Base-by-base conservation (phyloP, 92 coral and sea anemone species). In the Porites divaricata region DNA sequence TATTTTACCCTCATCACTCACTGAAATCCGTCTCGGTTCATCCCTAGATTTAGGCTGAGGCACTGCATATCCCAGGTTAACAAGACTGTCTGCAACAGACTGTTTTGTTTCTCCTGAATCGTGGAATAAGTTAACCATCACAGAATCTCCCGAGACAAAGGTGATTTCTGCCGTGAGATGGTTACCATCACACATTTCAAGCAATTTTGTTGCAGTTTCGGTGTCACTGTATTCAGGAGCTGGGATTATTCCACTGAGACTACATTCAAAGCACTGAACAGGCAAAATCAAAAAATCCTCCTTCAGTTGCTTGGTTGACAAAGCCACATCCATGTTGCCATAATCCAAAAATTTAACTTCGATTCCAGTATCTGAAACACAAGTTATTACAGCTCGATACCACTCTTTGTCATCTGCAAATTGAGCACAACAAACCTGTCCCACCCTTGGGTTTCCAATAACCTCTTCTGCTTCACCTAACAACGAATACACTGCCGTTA, bases 321-420 rank as follows among this genome's bases (percentile, higher is more conserved):
- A 59, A 50, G 90, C 91, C 22, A 64, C 66, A 51, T 94, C 95
- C 67, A 70, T 63, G 70, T 94, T 94, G 3, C 98, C 98, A 76
- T 89, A 94, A 85, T 94, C 98, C 1, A 94, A 91, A 90, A 89
- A 94, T 19, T 81, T 91, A 20, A 94, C 95, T 70, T 67, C 25
- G n/a, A 90, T 68, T 23, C 78, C 81, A 24, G 75, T 86, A 45
- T 88, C 85, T 53, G 85, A 80, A 9, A 84, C 75, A 64, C 45
- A 70, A 65, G 80, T 85, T 15, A 87, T 77, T 58, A 94, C 91
- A 8, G 94, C 95, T 49, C 98, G 87, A 70, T 92, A 94, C 98
- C 98, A 94, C 17, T 89, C 92, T 22, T 84, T 78, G 75, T 92
- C 98, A 17, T 83, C 94, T 22, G 90, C 78, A 84, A 76, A 94